These are phyloP conservation scores for Sterna hirundo DNA, from an alignment of 2,113 vertebrate genomes.

Conservation along the genomic window DNA sequence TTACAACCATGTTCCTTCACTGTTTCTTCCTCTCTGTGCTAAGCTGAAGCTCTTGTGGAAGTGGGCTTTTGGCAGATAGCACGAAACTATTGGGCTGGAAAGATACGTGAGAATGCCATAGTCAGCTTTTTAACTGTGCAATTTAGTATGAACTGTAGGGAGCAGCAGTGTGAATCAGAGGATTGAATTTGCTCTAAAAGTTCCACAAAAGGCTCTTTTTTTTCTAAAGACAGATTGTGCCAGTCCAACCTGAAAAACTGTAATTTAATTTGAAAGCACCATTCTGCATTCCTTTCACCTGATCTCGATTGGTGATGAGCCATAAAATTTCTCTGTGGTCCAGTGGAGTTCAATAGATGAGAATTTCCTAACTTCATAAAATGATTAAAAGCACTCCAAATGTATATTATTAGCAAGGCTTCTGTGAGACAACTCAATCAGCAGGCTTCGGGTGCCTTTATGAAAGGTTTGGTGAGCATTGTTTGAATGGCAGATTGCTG, in stretches of 20 bases:
- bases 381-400: conserved; percentile 31
- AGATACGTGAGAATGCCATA: neutral
- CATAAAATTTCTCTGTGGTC: conserved; percentile 48
- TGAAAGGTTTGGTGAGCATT: neutral
- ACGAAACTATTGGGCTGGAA: neutral
- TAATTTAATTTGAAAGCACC: conserved; percentile 61
- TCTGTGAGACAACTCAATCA: conserved; percentile 16
- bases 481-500: neutral
- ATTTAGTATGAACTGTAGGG: neutral
- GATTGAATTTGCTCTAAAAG: neutral
- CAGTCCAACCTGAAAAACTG: conserved; percentile 44
- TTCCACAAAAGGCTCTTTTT: conserved; percentile 2
- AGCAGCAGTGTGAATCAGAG: neutral
- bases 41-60: neutral
- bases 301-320: conserved; percentile 8
- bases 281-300: conserved; percentile 30
- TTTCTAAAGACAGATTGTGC: conserved; percentile 51
- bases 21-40: neutral
- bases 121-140: conserved; percentile 9
- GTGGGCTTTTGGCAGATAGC: neutral
- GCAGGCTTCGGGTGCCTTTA: neutral
- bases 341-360: conserved; percentile 21
- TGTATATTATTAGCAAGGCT: neutral
- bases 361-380: conserved; percentile 44
- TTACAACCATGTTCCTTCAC: neutral